A percentile compares a stretch with the other conserved stretches of the same genome.
phyloP scores from a whole-genome alignment of 1,140 invertebrate genomes.

The Trigoniulus corallinus region DNA sequence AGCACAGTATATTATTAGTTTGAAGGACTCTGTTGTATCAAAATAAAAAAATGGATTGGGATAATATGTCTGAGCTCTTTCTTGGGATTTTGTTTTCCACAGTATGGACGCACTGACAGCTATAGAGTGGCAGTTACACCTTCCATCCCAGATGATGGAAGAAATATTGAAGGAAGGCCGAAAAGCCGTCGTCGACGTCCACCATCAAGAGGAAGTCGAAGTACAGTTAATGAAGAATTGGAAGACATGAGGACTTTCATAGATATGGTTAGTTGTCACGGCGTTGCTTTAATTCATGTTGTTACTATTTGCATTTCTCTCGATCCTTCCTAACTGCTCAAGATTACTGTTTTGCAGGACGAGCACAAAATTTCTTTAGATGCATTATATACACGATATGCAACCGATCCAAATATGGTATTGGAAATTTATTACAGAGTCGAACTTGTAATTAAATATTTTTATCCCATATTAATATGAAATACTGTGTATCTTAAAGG shows the following conservation, averaged over 20 bases:
- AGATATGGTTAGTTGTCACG: constrained; percentile 3
- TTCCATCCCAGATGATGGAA: constrained; percentile 6
- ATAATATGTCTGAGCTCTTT: too few species aligned
- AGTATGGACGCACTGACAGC: neutral
- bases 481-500: constrained; percentile 35
- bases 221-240: constrained; percentile 4
- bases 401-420: constrained; percentile 9
- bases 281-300: neutral
- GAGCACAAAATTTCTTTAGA: constrained; percentile 8
- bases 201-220: constrained; percentile 3
- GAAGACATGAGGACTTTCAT: neutral
- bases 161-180: constrained; percentile 75
- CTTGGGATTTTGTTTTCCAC: too few species aligned
- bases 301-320: neutral
- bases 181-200: constrained; percentile 29
- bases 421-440: too few species aligned
- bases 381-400: constrained; percentile 7
- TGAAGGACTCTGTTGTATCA: too few species aligned
- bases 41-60: too few species aligned
- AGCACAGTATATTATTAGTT: too few species aligned
- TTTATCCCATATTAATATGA: neutral
- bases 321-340: neutral
- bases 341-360: neutral
- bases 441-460: too few species aligned
- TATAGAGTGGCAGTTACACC: constrained; percentile 9